Conservation (phyloP, 2,113 vertebrate species). For the Notechis scutatus region DNA sequence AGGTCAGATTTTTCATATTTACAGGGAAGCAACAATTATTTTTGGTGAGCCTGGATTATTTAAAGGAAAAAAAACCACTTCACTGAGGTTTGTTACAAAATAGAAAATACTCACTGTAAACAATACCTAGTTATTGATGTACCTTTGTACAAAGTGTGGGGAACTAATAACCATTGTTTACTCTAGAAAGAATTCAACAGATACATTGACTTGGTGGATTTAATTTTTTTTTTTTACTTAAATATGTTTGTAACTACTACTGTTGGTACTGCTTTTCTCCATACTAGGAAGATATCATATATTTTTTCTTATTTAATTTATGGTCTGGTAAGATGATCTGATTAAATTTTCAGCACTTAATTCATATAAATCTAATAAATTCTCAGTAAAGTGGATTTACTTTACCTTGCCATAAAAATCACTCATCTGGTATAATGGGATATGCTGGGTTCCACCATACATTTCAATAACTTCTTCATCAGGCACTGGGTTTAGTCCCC, state of each 20-base stretch:
- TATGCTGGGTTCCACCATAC: conserved; percentile 78
- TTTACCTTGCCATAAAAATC: conserved; percentile 82
- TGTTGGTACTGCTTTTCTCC: not conserved
- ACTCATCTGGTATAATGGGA: conserved; percentile 80
- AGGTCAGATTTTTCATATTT: not conserved
- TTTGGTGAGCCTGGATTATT: not conserved
- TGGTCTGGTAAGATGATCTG: not conserved
- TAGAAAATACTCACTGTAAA: not conserved
- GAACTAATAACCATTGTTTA: not conserved
- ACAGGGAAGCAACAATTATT: not conserved
- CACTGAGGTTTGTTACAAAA: not conserved
- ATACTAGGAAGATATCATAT: not conserved
- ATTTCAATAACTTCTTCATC: conserved; percentile 77
- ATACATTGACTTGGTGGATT: not conserved
- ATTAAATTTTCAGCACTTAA: not conserved
- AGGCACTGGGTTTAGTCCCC: conserved; percentile 76
- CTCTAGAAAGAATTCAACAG: not conserved
- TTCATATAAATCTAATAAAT: not conserved
- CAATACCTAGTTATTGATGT: not conserved
- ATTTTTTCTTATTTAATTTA: not conserved
- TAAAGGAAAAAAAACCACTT: not conserved
- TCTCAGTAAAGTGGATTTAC: not conserved
- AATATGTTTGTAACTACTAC: not conserved
- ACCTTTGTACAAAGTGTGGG: not conserved
- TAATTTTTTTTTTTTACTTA: not conserved